Percentiles rank a stretch among this genome's conserved stretches.
Conservation (phyloP, 2,888 invertebrate species). For the Phoenoteleia sp. region DNA sequence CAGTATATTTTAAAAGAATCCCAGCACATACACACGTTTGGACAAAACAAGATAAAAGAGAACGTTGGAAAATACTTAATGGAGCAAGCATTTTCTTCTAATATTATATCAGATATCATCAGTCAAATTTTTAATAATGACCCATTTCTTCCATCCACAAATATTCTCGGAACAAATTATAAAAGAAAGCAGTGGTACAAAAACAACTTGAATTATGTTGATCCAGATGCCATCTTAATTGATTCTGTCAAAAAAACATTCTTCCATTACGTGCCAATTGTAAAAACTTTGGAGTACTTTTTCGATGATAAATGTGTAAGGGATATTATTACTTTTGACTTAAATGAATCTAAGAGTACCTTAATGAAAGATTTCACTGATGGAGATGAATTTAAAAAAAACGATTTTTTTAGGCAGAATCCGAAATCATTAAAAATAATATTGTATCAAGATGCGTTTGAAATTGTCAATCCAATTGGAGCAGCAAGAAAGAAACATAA, state of each 20-base stretch:
- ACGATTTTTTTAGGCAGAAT: constrained; percentile 70
- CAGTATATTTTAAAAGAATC: background rate
- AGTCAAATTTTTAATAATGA: too few species aligned
- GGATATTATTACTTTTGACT: too few species aligned
- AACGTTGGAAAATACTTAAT: too few species aligned
- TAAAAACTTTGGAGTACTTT: constrained; percentile 14
- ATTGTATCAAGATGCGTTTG: constrained; percentile 80
- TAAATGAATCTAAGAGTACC: too few species aligned
- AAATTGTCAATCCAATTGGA: constrained; percentile 79
- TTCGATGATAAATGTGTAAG: constrained; percentile 18
- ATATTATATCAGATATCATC: too few species aligned
- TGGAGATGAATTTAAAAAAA: constrained; percentile 70
- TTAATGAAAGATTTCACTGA: constrained; percentile 75
- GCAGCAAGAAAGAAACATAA: constrained; percentile 77
- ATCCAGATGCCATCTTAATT: background rate
- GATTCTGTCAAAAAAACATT: background rate
- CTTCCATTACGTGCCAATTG: constrained; percentile 20
- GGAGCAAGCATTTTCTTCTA: too few species aligned
- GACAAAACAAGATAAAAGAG: too few species aligned
- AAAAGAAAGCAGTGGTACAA: constrained; percentile 27
- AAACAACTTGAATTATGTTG: constrained; percentile 5
- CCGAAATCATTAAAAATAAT: constrained; percentile 74
- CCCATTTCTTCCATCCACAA: too few species aligned
- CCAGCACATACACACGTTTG: background rate
- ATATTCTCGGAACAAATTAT: too few species aligned